phyloP scores from a whole-genome alignment of 1,140 invertebrate species.

The Drosophila tani region DNA sequence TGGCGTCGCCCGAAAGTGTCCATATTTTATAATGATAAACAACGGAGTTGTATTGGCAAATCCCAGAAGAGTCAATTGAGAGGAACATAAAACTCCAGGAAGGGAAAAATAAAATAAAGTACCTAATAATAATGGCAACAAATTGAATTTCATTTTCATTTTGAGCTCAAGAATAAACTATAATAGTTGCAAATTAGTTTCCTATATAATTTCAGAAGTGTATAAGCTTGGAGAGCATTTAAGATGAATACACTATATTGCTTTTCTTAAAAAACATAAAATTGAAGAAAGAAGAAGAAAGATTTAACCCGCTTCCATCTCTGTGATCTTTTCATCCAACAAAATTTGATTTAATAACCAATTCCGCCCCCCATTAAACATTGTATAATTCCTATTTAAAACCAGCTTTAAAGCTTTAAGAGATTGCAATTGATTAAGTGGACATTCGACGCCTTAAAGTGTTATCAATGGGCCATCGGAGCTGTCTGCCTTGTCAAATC shows the following conservation, averaged over 20 bases:
- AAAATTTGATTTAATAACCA: constrained; percentile 1
- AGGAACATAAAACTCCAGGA: neutral
- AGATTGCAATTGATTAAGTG: constrained; percentile 33
- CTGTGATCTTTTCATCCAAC: too few species aligned
- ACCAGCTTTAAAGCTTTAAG: constrained; percentile 7
- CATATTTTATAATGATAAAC: constrained; percentile 46
- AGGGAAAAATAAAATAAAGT: neutral
- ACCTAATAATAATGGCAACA: neutral
- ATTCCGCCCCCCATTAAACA: neutral
- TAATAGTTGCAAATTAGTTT: too few species aligned
- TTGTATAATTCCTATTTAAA: neutral
- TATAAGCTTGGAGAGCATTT: too few species aligned
- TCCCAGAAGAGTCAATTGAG: too few species aligned
- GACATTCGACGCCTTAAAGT: constrained; percentile 32
- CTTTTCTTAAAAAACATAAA: neutral
- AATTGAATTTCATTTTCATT: neutral
- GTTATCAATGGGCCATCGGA: constrained; percentile 31
- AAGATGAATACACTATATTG: too few species aligned
- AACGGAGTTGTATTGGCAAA: neutral
- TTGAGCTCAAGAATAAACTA: fast-evolving
- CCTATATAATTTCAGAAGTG: neutral
- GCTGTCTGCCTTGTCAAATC: constrained; percentile 23
- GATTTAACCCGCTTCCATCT: neutral
- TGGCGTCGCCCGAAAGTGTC: constrained; percentile 25
- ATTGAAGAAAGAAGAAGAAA: neutral